Evolutionary conservation across 2,113 vertebrate genomes (phyloP).

Genomic region (Erythrocercus mccallii): DNA sequence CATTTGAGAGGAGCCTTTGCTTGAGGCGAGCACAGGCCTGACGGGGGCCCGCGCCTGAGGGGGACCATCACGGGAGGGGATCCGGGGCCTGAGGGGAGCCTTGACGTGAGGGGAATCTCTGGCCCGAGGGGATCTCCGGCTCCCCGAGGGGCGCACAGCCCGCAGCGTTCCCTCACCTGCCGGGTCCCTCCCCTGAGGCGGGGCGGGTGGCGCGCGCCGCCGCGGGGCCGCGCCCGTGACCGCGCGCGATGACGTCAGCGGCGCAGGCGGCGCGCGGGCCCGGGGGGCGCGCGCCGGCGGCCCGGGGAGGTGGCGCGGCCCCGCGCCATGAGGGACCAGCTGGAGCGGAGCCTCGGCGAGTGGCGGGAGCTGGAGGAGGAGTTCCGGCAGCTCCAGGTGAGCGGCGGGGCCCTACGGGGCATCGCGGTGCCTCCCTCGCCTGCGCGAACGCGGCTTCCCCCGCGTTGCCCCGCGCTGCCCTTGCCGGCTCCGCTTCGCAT

Average conservation of each 20-base stretch:
- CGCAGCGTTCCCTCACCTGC: neutral
- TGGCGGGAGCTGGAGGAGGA: slow-evolving; percentile 87
- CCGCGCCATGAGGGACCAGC: neutral
- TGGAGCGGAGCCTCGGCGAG: slow-evolving; percentile 72
- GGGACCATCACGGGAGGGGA: too few relatives aligned
- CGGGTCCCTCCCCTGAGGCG: neutral
- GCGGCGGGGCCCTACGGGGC: neutral
- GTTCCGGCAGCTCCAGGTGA: slow-evolving; percentile 90
- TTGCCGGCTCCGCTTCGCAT: neutral
- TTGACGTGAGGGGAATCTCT: fast-evolving
- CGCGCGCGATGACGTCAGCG: too few relatives aligned
- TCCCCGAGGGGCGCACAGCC: neutral
- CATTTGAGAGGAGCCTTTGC: neutral
- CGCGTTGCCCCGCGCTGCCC: neutral
- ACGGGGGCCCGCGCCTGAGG: neutral
- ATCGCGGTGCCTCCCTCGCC: neutral
- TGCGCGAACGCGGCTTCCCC: neutral
- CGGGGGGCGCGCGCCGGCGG: neutral
- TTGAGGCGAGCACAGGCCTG: neutral
- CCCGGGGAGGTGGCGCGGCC: neutral
- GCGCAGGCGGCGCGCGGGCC: too few relatives aligned
- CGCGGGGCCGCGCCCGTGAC: too few relatives aligned
- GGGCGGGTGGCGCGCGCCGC: neutral
- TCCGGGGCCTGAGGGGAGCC: too few relatives aligned
- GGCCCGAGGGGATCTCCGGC: neutral